Conservation (phyloP, 2,113 vertebrate species). For the Irena cyanogastra region DNA sequence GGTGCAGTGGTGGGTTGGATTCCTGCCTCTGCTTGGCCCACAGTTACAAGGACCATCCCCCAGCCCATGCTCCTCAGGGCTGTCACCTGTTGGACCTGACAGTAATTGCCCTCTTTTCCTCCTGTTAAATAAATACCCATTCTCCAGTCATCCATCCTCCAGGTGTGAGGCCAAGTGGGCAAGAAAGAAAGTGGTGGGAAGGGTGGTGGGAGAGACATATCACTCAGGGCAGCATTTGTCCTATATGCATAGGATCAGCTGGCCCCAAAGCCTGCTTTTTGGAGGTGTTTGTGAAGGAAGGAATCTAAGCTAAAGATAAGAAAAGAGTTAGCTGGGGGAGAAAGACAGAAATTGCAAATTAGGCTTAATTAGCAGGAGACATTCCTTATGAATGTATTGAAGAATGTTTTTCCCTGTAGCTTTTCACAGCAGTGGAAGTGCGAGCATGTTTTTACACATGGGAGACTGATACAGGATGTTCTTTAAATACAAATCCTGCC, state of each 20-base stretch:
- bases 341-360: constrained; percentile 30
- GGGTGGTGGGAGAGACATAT: background rate
- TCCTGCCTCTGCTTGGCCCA: background rate
- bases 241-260: background rate
- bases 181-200: background rate
- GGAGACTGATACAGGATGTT: constrained; percentile 17
- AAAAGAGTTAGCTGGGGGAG: background rate
- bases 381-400: constrained; percentile 35
- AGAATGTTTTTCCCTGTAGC: constrained; percentile 21
- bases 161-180: background rate
- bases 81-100: background rate
- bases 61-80: background rate
- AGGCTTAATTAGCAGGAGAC: background rate
- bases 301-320: background rate
- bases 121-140: background rate
- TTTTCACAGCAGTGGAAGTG: background rate
- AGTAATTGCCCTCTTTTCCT: background rate
- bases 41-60: background rate
- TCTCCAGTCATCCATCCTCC: background rate
- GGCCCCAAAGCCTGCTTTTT: background rate
- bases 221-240: background rate
- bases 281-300: constrained; percentile 12
- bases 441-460: constrained; percentile 8
- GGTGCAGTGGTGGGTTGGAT: background rate
- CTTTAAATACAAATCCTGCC: constrained; percentile 3